phyloP scores from a whole-genome alignment of 2,113 vertebrate genomes.

The Semnornis frantzii region DNA sequence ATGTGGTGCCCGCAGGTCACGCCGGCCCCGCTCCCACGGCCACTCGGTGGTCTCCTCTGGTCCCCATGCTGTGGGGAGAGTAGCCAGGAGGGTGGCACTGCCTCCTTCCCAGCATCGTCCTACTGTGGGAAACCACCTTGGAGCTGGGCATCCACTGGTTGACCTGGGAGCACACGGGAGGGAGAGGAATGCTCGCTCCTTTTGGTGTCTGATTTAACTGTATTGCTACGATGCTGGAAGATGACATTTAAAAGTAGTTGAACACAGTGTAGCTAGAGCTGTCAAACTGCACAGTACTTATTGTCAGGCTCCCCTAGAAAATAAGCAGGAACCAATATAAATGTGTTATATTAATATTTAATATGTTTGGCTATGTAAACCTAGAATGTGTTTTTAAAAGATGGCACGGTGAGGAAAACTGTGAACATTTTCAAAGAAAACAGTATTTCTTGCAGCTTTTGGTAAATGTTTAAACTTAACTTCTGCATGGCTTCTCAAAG shows the following conservation, averaged over 20 bases:
- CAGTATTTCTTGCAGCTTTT: background rate
- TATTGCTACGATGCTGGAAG: background rate
- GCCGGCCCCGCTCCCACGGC: background rate
- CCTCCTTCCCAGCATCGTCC: background rate
- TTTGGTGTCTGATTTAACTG: background rate
- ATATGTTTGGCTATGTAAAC: conserved; percentile 2
- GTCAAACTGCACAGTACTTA: conserved; percentile 7
- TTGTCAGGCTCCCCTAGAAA: background rate
- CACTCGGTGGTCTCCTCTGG: background rate
- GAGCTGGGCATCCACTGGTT: background rate
- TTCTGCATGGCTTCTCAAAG: conserved; percentile 16
- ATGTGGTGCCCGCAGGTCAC: background rate
- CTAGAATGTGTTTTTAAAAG: background rate
- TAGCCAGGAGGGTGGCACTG: background rate
- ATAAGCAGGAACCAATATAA: conserved; percentile 30
- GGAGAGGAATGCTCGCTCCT: background rate
- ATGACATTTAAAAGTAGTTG: background rate
- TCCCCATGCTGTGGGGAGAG: background rate
- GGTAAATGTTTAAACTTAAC: conserved; percentile 31
- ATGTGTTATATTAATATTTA: conserved; percentile 45
- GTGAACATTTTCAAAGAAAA: conserved; percentile 31
- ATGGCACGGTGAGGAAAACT: background rate
- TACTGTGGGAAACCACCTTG: background rate
- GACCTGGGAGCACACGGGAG: background rate
- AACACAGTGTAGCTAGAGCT: background rate